These are phyloP conservation scores for Heliothis virescens DNA, from an alignment of 1,140 invertebrate genomes.

Conservation along the genomic window DNA sequence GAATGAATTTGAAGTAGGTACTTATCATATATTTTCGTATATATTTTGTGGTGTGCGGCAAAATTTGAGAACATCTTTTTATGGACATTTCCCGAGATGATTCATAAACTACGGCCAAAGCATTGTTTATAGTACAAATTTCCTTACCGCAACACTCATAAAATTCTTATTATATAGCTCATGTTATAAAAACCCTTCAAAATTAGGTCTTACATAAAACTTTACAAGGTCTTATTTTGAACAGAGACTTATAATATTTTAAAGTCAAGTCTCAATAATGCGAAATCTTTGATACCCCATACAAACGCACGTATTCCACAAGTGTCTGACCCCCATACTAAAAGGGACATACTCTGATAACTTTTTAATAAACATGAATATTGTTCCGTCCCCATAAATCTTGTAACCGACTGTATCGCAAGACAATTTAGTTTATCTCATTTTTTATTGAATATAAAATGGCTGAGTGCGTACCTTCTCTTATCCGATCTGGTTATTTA, in stretches of 20 bases:
- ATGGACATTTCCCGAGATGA: too few relatives aligned
- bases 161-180: too few relatives aligned
- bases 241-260: not conserved
- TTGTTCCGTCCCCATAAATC: conserved; percentile 62
- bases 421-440: conserved; percentile 78
- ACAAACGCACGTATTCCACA: conserved; percentile 28
- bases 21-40: too few relatives aligned
- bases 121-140: too few relatives aligned
- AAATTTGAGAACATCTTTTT: too few relatives aligned
- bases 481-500: conserved; percentile 84
- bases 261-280: too few relatives aligned
- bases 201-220: too few relatives aligned
- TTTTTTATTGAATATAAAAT: conserved; percentile 83
- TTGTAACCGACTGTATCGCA: conserved; percentile 65
- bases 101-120: too few relatives aligned
- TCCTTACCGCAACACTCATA: too few relatives aligned
- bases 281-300: conserved; percentile 3
- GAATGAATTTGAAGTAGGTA: too few relatives aligned
- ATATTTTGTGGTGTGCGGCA: too few relatives aligned
- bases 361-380: conserved; percentile 48
- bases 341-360: conserved; percentile 39
- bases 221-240: not conserved
- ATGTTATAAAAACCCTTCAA: too few relatives aligned
- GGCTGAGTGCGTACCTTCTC: conserved; percentile 74
- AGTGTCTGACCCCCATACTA: conserved; percentile 35